Conservation (phyloP, 2,113 vertebrate genomes). For the Dromas ardeola region DNA sequence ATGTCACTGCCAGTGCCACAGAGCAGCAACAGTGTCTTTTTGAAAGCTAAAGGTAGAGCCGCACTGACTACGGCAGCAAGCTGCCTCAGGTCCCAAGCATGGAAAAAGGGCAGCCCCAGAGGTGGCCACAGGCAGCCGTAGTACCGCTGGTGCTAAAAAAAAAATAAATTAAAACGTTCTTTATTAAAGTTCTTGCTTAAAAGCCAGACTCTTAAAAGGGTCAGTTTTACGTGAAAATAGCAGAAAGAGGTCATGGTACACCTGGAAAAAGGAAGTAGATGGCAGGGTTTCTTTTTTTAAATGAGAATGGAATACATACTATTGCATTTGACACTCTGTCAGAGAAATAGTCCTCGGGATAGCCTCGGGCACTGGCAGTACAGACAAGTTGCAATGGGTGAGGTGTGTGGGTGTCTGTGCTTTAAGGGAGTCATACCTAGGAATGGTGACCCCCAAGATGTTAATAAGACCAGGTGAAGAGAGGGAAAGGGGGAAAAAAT, state of each 20-base stretch:
- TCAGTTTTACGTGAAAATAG: not conserved
- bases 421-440: not conserved
- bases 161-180: not conserved
- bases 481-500: not conserved
- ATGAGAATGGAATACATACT: not conserved
- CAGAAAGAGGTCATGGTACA: not conserved
- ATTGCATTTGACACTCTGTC: not conserved
- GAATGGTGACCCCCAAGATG: not conserved
- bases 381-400: not conserved
- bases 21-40: not conserved
- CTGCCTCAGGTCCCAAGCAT: not conserved
- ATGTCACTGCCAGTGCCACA: accelerated
- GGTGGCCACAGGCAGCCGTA: not conserved
- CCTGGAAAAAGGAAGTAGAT: not conserved
- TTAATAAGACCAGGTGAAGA: not conserved
- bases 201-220: not conserved
- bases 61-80: not conserved
- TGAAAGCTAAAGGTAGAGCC: not conserved
- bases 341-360: not conserved
- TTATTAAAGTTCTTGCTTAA: not conserved
- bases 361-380: not conserved
- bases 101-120: not conserved
- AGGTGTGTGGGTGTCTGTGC: not conserved
- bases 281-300: not conserved
- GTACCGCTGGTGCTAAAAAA: not conserved